A percentile compares a stretch with the other conserved stretches of the same genome.
phyloP scores from a whole-genome alignment of 2,888 invertebrate genomes.

The Steromphala cineraria region DNA sequence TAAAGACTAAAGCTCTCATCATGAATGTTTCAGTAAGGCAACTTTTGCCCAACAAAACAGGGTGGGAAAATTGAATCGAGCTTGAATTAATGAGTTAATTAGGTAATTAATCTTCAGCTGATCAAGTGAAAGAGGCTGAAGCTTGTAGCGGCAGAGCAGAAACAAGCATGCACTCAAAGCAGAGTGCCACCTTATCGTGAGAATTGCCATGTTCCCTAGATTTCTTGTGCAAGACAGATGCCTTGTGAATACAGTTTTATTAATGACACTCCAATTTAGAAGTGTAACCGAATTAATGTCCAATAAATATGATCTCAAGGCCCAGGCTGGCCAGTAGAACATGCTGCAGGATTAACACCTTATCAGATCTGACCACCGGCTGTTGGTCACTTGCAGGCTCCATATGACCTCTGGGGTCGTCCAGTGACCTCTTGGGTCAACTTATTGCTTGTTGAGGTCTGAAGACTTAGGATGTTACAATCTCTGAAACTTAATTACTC shows the following conservation, averaged over 20 bases:
- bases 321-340: not conserved
- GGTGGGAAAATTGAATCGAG: conserved; percentile 9
- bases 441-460: not conserved
- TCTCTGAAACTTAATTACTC: not conserved
- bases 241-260: not conserved
- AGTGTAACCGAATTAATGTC: conserved; percentile 13
- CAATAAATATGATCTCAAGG: not conserved
- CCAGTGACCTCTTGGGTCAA: not conserved
- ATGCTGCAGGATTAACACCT: not conserved
- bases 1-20: not conserved
- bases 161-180: no score
- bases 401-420: not conserved
- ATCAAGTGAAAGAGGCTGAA: not conserved
- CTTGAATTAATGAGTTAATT: conserved; percentile 7
- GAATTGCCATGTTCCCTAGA: not conserved
- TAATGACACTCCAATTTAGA: not conserved
- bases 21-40: conserved; percentile 8
- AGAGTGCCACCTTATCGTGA: no score
- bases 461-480: not conserved
- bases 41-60: not conserved
- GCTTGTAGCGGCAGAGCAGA: not conserved
- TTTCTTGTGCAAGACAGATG: conserved; percentile 11
- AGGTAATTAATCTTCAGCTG: not conserved
- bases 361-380: not conserved
- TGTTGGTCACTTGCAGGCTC: not conserved